These are phyloP conservation scores for Athalia cordata DNA, from an alignment of 2,888 invertebrate genomes.

Conservation along the genomic window DNA sequence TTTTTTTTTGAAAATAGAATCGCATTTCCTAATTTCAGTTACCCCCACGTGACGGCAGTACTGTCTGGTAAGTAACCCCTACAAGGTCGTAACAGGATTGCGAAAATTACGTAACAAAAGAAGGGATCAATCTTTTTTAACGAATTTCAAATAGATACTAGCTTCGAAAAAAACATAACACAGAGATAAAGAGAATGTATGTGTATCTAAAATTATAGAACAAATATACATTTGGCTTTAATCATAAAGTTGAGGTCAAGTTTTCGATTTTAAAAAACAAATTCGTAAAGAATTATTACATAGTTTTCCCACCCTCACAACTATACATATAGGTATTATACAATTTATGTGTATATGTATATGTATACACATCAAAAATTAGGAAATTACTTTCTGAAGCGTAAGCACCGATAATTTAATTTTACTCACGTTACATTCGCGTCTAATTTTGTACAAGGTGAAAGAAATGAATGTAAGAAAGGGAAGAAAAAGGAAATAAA, in stretches of 20 bases:
- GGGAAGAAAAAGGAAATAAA: not conserved
- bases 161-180: not conserved
- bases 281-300: no score
- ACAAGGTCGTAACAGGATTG: constrained; percentile 6
- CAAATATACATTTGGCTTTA: no score
- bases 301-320: no score
- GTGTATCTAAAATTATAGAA: not conserved
- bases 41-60: constrained; percentile 3
- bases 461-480: not conserved
- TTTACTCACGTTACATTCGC: constrained; percentile 29
- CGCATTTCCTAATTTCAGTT: constrained; percentile 1
- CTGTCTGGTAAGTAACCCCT: not conserved
- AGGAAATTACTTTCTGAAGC: not conserved
- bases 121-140: constrained; percentile 12
- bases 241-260: no score
- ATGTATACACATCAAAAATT: no score
- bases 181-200: not conserved
- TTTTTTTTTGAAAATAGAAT: not conserved
- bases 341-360: no score
- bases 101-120: constrained; percentile 22
- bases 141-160: not conserved
- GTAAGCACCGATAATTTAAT: constrained; percentile 14
- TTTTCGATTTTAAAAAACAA: no score
- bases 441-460: constrained; percentile 4
- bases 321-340: no score